A percentile compares a stretch with the other conserved stretches of the same genome.
Evolutionary conservation across 2,888 invertebrate genomes (phyloP).

Genomic region (Brachypalpus laphriformis): DNA sequence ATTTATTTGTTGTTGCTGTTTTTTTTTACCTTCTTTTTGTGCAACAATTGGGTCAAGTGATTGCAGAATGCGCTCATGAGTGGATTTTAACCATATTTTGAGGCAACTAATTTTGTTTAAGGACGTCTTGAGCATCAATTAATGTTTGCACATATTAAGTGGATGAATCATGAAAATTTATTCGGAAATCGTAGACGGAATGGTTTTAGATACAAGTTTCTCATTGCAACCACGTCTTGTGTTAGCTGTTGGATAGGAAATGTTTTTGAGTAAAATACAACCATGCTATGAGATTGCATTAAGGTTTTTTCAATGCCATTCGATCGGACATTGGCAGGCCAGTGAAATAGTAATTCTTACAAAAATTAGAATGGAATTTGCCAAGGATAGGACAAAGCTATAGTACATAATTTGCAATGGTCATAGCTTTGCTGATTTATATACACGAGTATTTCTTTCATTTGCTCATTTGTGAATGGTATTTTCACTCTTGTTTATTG

Average conservation of each 20-base stretch:
- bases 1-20: slow-evolving; percentile 13
- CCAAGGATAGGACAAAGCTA: not conserved
- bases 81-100: not conserved
- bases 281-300: too few relatives aligned
- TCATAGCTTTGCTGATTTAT: not conserved
- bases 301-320: too few relatives aligned
- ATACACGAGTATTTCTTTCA: too few relatives aligned
- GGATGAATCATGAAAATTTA: not conserved
- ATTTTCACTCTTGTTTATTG: not conserved
- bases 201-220: not conserved
- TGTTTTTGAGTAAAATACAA: not conserved
- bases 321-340: not conserved
- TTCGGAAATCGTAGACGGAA: too few relatives aligned
- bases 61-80: not conserved
- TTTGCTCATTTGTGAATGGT: not conserved
- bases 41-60: not conserved
- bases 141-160: not conserved
- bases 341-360: not conserved
- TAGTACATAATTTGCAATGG: not conserved
- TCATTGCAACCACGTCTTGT: not conserved
- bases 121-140: not conserved
- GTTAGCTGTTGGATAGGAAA: not conserved
- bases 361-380: not conserved
- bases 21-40: not conserved
- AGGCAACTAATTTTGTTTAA: too few relatives aligned